Percentiles rank a stretch among this genome's conserved stretches.
phyloP scores from a whole-genome alignment of 1,140 invertebrate species.

The Dufourea novaeangliae region DNA sequence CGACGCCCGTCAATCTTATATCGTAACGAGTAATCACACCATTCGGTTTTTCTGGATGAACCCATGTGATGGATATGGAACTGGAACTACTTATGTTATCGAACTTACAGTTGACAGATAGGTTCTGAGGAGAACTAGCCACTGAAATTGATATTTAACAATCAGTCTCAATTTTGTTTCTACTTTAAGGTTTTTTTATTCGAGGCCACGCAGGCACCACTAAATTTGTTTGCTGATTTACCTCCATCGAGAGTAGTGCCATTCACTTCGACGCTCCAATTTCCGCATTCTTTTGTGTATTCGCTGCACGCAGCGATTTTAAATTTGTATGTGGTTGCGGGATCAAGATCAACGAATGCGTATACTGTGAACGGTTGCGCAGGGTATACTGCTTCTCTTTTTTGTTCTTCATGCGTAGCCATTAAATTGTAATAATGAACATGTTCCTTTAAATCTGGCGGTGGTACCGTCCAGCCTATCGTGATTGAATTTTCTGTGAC shows the following conservation, averaged over 20 bases:
- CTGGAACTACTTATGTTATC: slow-evolving; percentile 85
- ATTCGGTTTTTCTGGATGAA: slow-evolving; percentile 86
- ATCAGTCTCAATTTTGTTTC: neutral
- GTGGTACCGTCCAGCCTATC: slow-evolving; percentile 88
- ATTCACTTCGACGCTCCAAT: slow-evolving; percentile 88
- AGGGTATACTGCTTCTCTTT: slow-evolving; percentile 84
- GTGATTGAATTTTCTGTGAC: slow-evolving; percentile 89
- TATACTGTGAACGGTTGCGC: slow-evolving; percentile 86
- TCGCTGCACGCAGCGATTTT: slow-evolving; percentile 89
- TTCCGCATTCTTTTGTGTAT: slow-evolving; percentile 88
- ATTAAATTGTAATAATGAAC: slow-evolving; percentile 90
- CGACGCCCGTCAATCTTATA: slow-evolving; percentile 84
- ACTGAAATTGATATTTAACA: slow-evolving; percentile 70
- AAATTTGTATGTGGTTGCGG: slow-evolving; percentile 90
- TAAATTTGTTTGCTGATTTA: slow-evolving; percentile 58
- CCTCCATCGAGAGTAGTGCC: slow-evolving; percentile 91
- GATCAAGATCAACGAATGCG: slow-evolving; percentile 89
- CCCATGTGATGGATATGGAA: slow-evolving; percentile 87
- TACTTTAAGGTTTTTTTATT: no score
- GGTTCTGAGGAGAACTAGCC: slow-evolving; percentile 84
- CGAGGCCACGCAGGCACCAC: neutral
- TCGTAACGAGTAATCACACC: slow-evolving; percentile 89
- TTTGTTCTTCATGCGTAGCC: slow-evolving; percentile 83
- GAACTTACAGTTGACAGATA: slow-evolving; percentile 85
- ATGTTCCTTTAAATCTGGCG: slow-evolving; percentile 85